Base-by-base conservation (phyloP, 2,113 vertebrate species). In the Stomatorhinus ivindoensis region DNA sequence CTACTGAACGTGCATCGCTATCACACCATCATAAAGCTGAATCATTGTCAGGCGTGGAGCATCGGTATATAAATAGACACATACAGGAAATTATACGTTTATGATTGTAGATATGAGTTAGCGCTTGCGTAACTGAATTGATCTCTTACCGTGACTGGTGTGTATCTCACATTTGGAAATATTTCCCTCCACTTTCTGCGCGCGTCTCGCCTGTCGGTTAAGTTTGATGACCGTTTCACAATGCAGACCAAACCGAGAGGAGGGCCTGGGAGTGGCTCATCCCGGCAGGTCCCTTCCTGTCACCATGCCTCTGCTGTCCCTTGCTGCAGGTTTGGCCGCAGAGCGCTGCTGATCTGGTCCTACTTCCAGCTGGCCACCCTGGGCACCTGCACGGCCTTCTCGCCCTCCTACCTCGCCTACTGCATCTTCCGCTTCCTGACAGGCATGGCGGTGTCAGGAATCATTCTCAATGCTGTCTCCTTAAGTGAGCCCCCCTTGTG, bases 391-490 rank as follows among this genome's bases (percentile, higher is more conserved):
- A 92, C 95, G 0, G 95, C 97, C 0, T 95, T 97, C 8, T 92
- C 96, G 0, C 92, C 96, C 1, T 94, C 93, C 3, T 98, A 97
- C 93, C 1, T 92, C 0, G 24, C 90, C 84, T 98, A 97, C 93
- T 97, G 97, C 42, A 65, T 91, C 53, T 94, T 97, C 88, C 96
- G 97, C 31, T 97, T 97, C 92, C 94, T 98, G 42, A 94, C 94
- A 1, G 98, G 97, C 15, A 97, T 96, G 95, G 95, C 97, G 0
- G 96, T 97, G 90, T 98, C 97, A 0, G 97, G 97, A 47, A 85
- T 98, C 86, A 95, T 97, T 91, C 94, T 98, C 80, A 98, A 97
- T 46, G 94, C 95, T 0, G 92, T 96, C 76, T 97, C 97, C 0
- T 95, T 98, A 91, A 96, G 97, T 98, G 95, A 92, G 93, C 92